Base-by-base conservation (phyloP, 1,140 invertebrate species). In the Copidosoma floridanum region DNA sequence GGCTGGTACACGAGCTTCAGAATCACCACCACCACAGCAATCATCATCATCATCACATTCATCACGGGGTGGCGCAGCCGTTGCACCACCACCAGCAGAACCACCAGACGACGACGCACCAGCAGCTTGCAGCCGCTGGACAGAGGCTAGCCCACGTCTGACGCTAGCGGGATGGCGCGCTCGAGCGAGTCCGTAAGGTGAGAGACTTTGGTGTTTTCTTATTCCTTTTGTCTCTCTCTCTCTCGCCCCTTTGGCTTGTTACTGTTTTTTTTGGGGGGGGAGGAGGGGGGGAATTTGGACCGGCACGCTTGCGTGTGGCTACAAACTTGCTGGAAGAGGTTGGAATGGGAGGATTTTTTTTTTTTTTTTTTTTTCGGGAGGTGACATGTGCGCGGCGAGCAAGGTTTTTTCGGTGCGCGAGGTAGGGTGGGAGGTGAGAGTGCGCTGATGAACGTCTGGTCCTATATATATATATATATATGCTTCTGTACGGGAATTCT, bases 1-100 rank as follows among this genome's bases (percentile, higher is more conserved):
- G 73, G 59, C 62, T 73, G 24, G 68, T 68, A 38, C 72, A 78
- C 57, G 71, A 74, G 44, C 63, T 65, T 41, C 77, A 78, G 68
- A 61, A 68, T 26, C 75, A 78, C 2, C 38, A 16, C 18, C 29
- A 43, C 20, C 52, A 55, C n/a, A 11, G 38, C 16, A 35, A 53
- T 16, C 50, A 57, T 43, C 58, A 37, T 24, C 35, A 56, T 21
- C 40, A 61, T 16, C 64, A 61, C 55, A 43, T 55, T 44, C 57
- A 60, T 37, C 56, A 63, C 54, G 47, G 27, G 24, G 47, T 44
- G 38, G 26, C 24, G 16, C 26, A 37, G 37, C 47, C 61, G 46
- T 55, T 48, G 52, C 62, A 44, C 24, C 27, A 51, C 40, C 57
- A 52, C 23, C 48, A 37, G 27, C 38, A 44, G n/a, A n/a, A n/a